Evolutionary conservation across 2,113 vertebrate genomes (phyloP), one percentile per base, ranked within the genome.

Genomic region (Erpornis zantholeuca): DNA sequence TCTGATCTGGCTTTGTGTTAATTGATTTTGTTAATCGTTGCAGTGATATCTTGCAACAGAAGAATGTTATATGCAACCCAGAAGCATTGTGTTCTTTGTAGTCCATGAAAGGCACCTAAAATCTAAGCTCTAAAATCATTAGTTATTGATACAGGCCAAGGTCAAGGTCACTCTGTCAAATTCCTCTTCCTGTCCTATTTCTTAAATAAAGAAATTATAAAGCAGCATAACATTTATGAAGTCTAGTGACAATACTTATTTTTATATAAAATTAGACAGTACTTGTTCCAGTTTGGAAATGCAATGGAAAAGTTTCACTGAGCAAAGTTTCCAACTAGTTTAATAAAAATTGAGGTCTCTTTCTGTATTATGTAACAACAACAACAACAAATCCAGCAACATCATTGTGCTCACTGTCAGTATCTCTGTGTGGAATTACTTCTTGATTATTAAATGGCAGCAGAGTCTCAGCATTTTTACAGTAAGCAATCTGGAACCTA

Each of bases 131-230:
- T 57, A 47, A 79, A 86, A 61, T 19, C 14, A 63, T 82, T 78
- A 65, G 35, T 90, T 95, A 50, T 31, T 82, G 70, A 45, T 72
- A 54, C 1, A 83, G 64, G 14, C 23, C 70, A 78, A 90, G 60
- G 38, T 36, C 14, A 15, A 54, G 21, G 18, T 76, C 15, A 60
- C 10, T 45, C 18, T 75, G 17, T 76, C 70, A 84, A 31, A 79
- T 81, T 82, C 31, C 10, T 68, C 52, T 90, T 28, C 36, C 25
- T 45, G 11, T 69, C 23, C 12, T 45, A 33, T 83, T 90, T 81
- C 68, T 88, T 83, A 59, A 86, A 83, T 24, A 50, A 85, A 87
- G 42, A 80, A 61, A 33, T 65, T 53, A n/a, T 38, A 80, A 85
- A 82, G 22, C 25, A 86, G n/a, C 24, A 25, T 47, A 42, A 27